A percentile compares a stretch with the other conserved stretches of the same genome.
Conservation (phyloP, 1,140 invertebrate genomes). For the Trigoniulus corallinus region DNA sequence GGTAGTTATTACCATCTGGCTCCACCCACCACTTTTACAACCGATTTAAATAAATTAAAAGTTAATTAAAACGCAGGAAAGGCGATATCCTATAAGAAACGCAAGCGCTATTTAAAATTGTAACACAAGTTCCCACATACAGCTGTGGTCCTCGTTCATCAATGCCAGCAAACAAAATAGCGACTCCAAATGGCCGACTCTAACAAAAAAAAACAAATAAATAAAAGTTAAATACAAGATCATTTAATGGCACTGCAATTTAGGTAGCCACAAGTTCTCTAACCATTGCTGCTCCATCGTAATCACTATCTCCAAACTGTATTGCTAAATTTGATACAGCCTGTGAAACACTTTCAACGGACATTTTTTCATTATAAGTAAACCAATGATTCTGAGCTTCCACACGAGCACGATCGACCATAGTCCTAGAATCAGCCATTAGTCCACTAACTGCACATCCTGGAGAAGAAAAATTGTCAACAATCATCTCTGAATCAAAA, state of each 20-base stretch:
- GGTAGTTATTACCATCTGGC: too few species aligned
- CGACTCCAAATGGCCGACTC: conserved; percentile 97
- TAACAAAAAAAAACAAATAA: conserved; percentile 15
- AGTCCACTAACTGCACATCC: conserved; percentile 92
- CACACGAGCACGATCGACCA: conserved; percentile 84
- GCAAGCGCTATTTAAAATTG: conserved; percentile 4
- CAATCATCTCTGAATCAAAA: neutral
- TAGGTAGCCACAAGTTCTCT: conserved; percentile 7
- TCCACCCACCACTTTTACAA: too few species aligned
- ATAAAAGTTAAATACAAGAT: conserved; percentile 2
- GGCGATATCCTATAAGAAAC: too few species aligned
- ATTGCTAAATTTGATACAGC: conserved; percentile 96
- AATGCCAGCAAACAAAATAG: conserved; percentile 43
- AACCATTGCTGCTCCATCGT: conserved; percentile 84
- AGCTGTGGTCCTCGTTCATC: conserved; percentile 38
- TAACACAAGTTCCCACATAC: conserved; percentile 30
- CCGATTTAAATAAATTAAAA: too few species aligned
- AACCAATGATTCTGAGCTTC: conserved; percentile 98
- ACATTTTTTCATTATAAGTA: conserved; percentile 90
- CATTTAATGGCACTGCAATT: neutral
- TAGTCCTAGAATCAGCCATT: conserved; percentile 92
- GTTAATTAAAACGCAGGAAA: too few species aligned
- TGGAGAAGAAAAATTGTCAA: conserved; percentile 19
- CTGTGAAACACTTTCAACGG: conserved; percentile 91
- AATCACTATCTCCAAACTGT: conserved; percentile 93